These are phyloP conservation scores for Pangasius krempfi DNA, from an alignment of 2,797 vertebrate species.

Conservation along the genomic window DNA sequence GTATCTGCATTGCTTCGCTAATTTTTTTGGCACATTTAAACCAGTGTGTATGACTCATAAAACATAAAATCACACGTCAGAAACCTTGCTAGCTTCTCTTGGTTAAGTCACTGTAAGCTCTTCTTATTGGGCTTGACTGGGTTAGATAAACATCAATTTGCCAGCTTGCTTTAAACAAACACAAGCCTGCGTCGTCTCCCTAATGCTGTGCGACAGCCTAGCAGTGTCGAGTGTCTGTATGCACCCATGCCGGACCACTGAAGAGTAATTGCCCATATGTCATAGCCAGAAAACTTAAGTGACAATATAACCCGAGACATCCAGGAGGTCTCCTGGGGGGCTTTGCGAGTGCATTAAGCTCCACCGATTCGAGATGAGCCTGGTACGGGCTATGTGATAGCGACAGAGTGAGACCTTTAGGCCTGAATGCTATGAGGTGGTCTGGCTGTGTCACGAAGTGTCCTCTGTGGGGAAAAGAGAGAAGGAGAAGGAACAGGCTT, in stretches of 20 bases:
- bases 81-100: constrained; percentile 30
- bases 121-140: constrained; percentile 53
- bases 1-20: background rate
- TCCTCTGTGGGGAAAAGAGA: constrained; percentile 56
- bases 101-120: constrained; percentile 46
- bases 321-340: constrained; percentile 27
- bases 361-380: background rate
- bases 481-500: constrained; percentile 65
- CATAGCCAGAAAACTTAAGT: constrained; percentile 47
- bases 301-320: constrained; percentile 47
- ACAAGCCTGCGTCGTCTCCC: constrained; percentile 57
- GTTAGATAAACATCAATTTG: constrained; percentile 64
- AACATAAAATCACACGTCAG: background rate
- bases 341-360: background rate
- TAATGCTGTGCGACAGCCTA: constrained; percentile 59
- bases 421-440: constrained; percentile 60
- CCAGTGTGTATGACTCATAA: background rate
- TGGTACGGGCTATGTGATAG: constrained; percentile 4
- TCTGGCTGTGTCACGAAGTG: constrained; percentile 57
- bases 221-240: constrained; percentile 46
- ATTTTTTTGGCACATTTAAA: background rate
- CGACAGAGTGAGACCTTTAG: constrained; percentile 13
- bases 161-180: constrained; percentile 66
- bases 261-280: constrained; percentile 50
- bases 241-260: constrained; percentile 36